Evolutionary conservation across 2,797 vertebrate species (phyloP), one percentile per base, ranked within the genome.

Genomic region (Lutjanus campechanus): DNA sequence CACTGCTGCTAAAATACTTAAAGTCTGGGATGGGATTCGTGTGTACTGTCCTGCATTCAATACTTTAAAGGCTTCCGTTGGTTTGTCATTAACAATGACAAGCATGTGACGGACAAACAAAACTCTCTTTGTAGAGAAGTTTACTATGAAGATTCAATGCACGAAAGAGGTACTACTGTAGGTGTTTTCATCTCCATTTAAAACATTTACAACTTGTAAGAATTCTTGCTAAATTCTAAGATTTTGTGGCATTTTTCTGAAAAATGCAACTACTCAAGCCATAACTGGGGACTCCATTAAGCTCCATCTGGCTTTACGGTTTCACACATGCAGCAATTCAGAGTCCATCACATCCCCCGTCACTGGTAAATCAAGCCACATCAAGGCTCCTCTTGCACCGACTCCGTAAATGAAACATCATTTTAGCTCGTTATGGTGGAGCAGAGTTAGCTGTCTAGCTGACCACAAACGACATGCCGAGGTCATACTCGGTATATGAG

Each of bases 321-420:
- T 85, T 82, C 62, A 85, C 59, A 83, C 71, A 84, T 81, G 73
- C 59, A 83, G 68, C 66, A 50, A 41, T 69, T 71, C 72, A 61
- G 56, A 76, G 8, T 69, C 77, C 56, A 69, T 79, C 72, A 73
- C 65, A 40, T 59, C 62, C 72, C 74, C 54, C 40, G 66, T 59
- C 22, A 58, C 76, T 82, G 72, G 60, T 85, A 82, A 85, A 83
- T 79, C 55, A n/a, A 58, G 40, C 91, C 91, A 91, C 89, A 88
- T 91, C 79, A 91, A 87, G 68, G 79, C 40, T 74, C 22, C 76
- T 58, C 19, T 63, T 11, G 46, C 25, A 36, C 65, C 16, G 76
- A 71, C 82, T 86, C 59, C 78, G 49, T 77, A 85, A 90, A 84
- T 84, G 76, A 91, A 91, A 89, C 84, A 86, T 87, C 44, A 80